These are phyloP conservation scores for Drosophila varians DNA, from an alignment of 1,140 invertebrate species.

Conservation along the genomic window DNA sequence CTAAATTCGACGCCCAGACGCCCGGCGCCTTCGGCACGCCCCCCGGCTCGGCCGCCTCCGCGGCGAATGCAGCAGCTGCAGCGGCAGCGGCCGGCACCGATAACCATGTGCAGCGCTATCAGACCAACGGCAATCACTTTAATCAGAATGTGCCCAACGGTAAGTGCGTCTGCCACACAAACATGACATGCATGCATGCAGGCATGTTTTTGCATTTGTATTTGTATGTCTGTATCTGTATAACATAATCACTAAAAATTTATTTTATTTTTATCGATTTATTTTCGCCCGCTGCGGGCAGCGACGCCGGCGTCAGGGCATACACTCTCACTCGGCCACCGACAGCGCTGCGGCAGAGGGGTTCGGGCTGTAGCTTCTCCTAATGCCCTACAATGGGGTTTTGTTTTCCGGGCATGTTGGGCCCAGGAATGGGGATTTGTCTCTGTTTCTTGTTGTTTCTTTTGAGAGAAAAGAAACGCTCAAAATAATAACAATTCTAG, in stretches of 20 bases:
- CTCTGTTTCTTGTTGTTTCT: neutral
- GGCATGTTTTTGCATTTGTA: constrained; percentile 31
- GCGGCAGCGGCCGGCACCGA: constrained; percentile 68
- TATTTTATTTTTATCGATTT: constrained; percentile 83
- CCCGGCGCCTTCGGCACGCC: constrained; percentile 81
- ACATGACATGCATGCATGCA: constrained; percentile 18
- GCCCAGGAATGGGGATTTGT: neutral
- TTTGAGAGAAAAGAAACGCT: neutral
- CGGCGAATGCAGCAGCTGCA: constrained; percentile 66
- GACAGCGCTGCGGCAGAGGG: constrained; percentile 14
- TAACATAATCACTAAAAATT: constrained; percentile 81
- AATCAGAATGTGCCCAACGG: constrained; percentile 83
- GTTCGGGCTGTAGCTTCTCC: constrained; percentile 37
- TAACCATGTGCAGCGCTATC: constrained; percentile 83
- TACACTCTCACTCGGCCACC: constrained; percentile 41
- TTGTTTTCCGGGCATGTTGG: constrained; percentile 5
- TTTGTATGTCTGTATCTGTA: constrained; percentile 45
- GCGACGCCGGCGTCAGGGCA: constrained; percentile 56
- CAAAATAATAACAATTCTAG: neutral
- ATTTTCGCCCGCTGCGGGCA: constrained; percentile 61
- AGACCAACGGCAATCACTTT: constrained; percentile 83
- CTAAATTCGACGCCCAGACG: constrained; percentile 83
- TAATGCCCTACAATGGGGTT: constrained; percentile 39
- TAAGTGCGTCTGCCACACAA: constrained; percentile 59
- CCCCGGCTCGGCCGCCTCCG: constrained; percentile 35